phyloP scores from a whole-genome alignment of 2,113 vertebrate species.

The Actinemys pallida region DNA sequence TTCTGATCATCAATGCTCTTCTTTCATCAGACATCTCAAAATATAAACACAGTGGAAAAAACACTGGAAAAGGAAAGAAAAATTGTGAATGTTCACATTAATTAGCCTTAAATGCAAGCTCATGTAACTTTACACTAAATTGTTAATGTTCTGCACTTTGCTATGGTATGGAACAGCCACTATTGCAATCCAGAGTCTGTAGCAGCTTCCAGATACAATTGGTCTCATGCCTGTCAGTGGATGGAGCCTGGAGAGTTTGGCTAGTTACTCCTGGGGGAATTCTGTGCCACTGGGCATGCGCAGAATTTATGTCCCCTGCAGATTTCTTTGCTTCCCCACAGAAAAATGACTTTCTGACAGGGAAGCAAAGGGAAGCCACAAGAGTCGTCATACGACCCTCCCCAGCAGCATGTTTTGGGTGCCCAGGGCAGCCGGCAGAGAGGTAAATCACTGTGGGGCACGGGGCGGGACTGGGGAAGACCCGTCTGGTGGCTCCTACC shows the following conservation, averaged over 20 bases:
- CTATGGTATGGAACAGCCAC: not conserved
- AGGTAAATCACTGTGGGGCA: too few relatives aligned
- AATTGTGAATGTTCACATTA: not conserved
- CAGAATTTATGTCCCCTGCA: too few relatives aligned
- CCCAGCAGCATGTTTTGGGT: too few relatives aligned
- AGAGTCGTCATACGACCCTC: too few relatives aligned
- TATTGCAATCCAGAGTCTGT: not conserved
- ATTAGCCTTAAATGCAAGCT: not conserved
- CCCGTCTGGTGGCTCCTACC: too few relatives aligned
- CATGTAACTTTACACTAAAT: not conserved
- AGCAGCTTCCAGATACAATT: not conserved
- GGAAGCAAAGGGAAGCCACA: too few relatives aligned
- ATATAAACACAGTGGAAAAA: slow-evolving; percentile 32
- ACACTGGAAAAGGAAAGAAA: not conserved
- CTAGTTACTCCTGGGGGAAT: too few relatives aligned
- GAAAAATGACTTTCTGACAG: too few relatives aligned
- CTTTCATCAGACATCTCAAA: not conserved
- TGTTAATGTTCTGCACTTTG: not conserved
- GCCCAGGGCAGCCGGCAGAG: too few relatives aligned
- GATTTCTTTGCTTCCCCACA: too few relatives aligned
- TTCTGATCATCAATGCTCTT: not conserved
- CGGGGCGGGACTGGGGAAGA: too few relatives aligned
- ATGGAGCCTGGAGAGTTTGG: slow-evolving; percentile 27
- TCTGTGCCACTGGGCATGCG: too few relatives aligned
- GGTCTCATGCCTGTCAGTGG: slow-evolving; percentile 2